Evolutionary conservation across 2,888 invertebrate genomes (phyloP), one percentile per base, ranked within the genome.

Genomic region (Caenorhabditis sp.): DNA sequence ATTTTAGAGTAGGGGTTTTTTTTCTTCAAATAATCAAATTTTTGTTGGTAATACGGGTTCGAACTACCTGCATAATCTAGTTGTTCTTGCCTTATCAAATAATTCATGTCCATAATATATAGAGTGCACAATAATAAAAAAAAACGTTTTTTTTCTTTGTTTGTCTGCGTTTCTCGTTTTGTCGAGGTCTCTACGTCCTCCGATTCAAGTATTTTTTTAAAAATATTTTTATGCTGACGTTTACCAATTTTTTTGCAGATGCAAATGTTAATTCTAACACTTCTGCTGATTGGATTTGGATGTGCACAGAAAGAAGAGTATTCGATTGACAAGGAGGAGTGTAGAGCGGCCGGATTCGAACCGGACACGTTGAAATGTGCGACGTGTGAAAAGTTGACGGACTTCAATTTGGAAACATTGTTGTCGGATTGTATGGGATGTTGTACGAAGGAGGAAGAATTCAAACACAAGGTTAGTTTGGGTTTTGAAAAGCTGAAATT

Each of bases 371-470:
- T 86, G 49, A 84, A 86, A 68, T 81, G 81, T 49, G 63, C 75
- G 17, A 63, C 79, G 2, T 85, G 85, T 62, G 76, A 79, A 21
- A 67, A 76, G 19, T 66, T 85, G 26, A 62, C 75, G 1, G 76
- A 81, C 53, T 85, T 79, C 66, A 66, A 83, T 51, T 57, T 86
- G 66, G 86, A 86, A 36, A 74, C 72, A 21, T 67, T 86, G 23
- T 66, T 81, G 24, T 78, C 79, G n/a, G 85, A 86, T 66, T 86
- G 86, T 65, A 58, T 68, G 53, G 54, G 74, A 23, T 86, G 86
- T 67, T 86, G 86, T 60, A 77, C 71, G n/a, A 81, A 83, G 57
- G 85, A 85, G 49, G 78, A 81, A 26, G 79, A 79, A 24, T 62
- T 78, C 19, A 73, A 77, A 58, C 84, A 85, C 66, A 81, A 83